Base-by-base conservation (phyloP, 2,797 vertebrate genomes). In the Oreonectes daqikongensis region DNA sequence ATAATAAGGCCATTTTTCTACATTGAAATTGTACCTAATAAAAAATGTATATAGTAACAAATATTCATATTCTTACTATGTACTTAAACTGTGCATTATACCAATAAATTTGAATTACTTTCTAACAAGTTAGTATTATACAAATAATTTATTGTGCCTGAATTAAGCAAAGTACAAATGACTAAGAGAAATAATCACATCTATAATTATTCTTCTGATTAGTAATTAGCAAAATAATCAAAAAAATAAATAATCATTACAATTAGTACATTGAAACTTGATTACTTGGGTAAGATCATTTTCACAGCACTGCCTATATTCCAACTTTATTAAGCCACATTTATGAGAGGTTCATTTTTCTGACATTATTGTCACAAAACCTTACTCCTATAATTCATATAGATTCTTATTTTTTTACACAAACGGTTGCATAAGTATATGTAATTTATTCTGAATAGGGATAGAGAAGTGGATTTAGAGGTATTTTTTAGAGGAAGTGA, bases 111-210 rank as follows among this genome's bases (percentile, higher is more conserved):
- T 24, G 3, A 9, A 38, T 6, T 11, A 35, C n/a, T 48, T 72
- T 24, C 12, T 5, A 72, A 46, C 26, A 72, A 35, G n/a, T n/a
- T n/a, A n/a, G n/a, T 18, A 24, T 48, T 24, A 61, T 32, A 32
- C 2, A 11, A 61, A 26, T 5, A 52, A 14, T 64, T 5, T 46
- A 48, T 20, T 50, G 14, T 30, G 46, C 1, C 44, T 50, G 44
- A 24, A 48, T 35, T 32, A 10, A 55, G 22, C 69, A 44, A 2
- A 17, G 30, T 63, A 26, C 48, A 22, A 50, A 11, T 73, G 59
- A 61, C 40, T 48, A 61, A 35, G n/a, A 15, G n/a, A 64, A 74
- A 63, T 64, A 74, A 74, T 65, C 32, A 53, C 1, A 1, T 46
- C 5, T 6, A 15, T 64, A 46, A 73, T 64, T 53, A 38, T 17